Base-by-base conservation (phyloP, 2,888 invertebrate genomes). In the Tipula confusa region DNA sequence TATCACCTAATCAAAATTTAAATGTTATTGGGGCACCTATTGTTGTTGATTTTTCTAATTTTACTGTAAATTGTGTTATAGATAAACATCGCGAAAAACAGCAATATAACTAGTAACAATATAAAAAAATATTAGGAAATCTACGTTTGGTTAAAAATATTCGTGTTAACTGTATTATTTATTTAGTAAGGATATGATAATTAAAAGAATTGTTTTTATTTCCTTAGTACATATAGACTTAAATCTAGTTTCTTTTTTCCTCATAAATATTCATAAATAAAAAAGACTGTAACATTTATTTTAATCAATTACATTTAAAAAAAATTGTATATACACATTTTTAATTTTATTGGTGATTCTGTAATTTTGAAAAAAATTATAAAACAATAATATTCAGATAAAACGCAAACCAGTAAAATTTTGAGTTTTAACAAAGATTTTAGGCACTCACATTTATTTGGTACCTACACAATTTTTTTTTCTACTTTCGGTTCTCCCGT, bases 31-130 rank as follows among this genome's bases (percentile, higher is more conserved):
- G 87, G 24, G 87, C 87, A 18, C 87, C 87, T 5, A 87, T 87
- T 84, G 87, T 87, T 83, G 87, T 88, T 29, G 87, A 88, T 84
- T 87, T 87, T 82, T 86, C 87, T 83, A 88, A 87, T 85, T 87
- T 87, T 83, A 86, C 87, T 79, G 86, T 87, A 15, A 87, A 87
- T 85, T 87, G 87, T 84, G 82, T 82, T 82, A 82, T 82, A 18
- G 82, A 82, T 82, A 82, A 33, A n/a, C 29, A 80, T 82, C 83
- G 82, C 33, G 82, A 82, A 82, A 33, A 31, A 15, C 31, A 81
- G 36, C 82, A 29, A 80, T 80, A 29, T 80, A 29, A 80, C 31
- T 80, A 80, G 29, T 80, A 80, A 29, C 15, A 29, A 15, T 29
- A 80, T 29, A 2, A 64, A n/a, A 64, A 24, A 64, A 64, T 18